A percentile compares a stretch with the other conserved stretches of the same genome.
phyloP scores from a whole-genome alignment of 1,140 invertebrate genomes.

The Drosophila tristis region DNA sequence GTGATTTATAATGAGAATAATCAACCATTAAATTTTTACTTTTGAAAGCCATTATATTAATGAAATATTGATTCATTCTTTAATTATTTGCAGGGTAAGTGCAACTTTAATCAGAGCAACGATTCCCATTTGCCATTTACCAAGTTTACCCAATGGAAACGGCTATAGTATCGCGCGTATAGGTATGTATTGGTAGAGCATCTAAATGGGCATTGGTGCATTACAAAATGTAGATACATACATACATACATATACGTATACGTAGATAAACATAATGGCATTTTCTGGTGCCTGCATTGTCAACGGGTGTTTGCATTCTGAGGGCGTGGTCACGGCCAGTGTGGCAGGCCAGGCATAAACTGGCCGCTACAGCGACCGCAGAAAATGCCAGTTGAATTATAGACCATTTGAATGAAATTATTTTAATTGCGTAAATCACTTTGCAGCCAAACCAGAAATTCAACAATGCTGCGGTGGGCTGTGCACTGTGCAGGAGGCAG shows the following conservation, averaged over 20 bases:
- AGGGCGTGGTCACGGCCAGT: constrained; percentile 38
- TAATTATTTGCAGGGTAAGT: too few relatives aligned
- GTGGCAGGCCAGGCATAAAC: constrained; percentile 44
- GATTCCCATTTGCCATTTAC: too few relatives aligned
- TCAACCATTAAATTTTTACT: too few relatives aligned
- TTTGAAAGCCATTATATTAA: too few relatives aligned
- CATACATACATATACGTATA: neutral
- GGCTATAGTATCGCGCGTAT: too few relatives aligned
- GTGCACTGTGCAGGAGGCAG: constrained; percentile 1
- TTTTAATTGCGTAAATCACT: constrained; percentile 82
- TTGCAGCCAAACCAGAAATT: constrained; percentile 73
- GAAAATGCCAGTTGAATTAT: constrained; percentile 79
- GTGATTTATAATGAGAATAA: too few relatives aligned
- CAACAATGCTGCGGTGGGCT: constrained; percentile 70
- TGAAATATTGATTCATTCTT: too few relatives aligned
- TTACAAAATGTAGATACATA: neutral
- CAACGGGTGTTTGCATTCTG: constrained; percentile 15
- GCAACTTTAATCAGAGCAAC: too few relatives aligned
- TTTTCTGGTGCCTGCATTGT: constrained; percentile 25
- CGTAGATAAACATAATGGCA: constrained; percentile 28
- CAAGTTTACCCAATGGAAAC: too few relatives aligned
- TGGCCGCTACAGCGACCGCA: constrained; percentile 57
- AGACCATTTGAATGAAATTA: constrained; percentile 81
- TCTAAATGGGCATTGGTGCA: too few relatives aligned
- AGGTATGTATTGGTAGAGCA: too few relatives aligned